These are phyloP conservation scores for Argya squamiceps DNA, from an alignment of 2,797 vertebrate species.

Conservation along the genomic window DNA sequence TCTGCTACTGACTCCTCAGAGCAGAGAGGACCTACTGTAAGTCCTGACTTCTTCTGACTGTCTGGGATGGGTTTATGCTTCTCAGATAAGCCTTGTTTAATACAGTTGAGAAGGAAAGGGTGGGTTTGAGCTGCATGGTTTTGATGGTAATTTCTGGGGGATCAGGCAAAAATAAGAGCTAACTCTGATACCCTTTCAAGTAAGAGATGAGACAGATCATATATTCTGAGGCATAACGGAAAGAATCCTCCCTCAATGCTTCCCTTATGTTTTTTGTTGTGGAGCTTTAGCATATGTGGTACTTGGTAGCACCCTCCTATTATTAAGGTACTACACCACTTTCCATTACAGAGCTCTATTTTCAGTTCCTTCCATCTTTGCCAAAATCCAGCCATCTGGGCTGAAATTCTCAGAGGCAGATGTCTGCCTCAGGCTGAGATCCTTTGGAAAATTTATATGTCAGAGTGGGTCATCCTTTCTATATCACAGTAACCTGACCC, in stretches of 20 bases:
- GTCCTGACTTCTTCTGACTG: not conserved
- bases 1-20: not conserved
- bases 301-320: not conserved
- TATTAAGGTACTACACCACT: not conserved
- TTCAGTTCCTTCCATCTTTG: not conserved
- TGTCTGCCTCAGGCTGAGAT: not conserved
- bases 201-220: not conserved
- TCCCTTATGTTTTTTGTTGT: not conserved
- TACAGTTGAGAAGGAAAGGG: not conserved
- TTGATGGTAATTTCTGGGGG: not conserved
- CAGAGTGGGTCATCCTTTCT: slow-evolving; percentile 5
- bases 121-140: not conserved
- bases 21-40: not conserved
- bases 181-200: not conserved
- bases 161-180: not conserved
- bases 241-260: not conserved
- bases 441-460: not conserved
- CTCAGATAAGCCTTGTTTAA: not conserved
- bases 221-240: not conserved
- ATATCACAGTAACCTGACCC: slow-evolving; percentile 14
- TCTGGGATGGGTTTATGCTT: not conserved
- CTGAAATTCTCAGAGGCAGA: slow-evolving; percentile 11
- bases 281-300: not conserved
- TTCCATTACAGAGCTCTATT: not conserved
- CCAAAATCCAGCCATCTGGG: slow-evolving; percentile 15